A percentile compares a stretch with the other conserved stretches of the same genome.
Evolutionary conservation across 2,888 invertebrate genomes (phyloP).

Genomic region (Himalopsyche tibetana): DNA sequence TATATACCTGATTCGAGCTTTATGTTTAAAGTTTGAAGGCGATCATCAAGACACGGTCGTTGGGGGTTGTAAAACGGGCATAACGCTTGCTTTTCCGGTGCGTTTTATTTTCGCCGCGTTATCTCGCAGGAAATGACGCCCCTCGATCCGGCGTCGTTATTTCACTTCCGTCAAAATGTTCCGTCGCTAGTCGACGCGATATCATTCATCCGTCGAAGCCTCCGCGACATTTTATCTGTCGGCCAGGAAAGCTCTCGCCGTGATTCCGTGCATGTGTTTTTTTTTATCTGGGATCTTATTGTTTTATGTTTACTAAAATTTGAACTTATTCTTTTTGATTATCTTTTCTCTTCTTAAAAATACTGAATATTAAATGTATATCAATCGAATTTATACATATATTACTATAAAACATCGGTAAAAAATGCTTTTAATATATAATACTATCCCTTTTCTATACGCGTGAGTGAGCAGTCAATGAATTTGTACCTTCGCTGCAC

Average conservation of each 20-base stretch:
- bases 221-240: not conserved
- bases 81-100: slow-evolving; percentile 26
- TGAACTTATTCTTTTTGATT: too few relatives aligned
- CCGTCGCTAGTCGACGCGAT: not conserved
- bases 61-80: slow-evolving; percentile 29
- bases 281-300: not conserved
- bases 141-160: slow-evolving; percentile 34
- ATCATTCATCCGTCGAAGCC: slow-evolving; percentile 31
- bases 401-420: too few relatives aligned
- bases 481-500: too few relatives aligned
- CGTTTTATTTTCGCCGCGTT: slow-evolving; percentile 34
- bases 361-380: too few relatives aligned
- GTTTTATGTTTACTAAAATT: not conserved
- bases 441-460: too few relatives aligned
- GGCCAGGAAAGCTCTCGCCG: not conserved
- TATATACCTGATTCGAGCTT: slow-evolving; percentile 18
- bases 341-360: too few relatives aligned
- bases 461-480: too few relatives aligned
- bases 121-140: slow-evolving; percentile 13
- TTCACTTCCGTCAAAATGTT: slow-evolving; percentile 16
- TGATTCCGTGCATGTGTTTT: not conserved
- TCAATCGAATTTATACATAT: too few relatives aligned
- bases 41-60: slow-evolving; percentile 3
- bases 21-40: slow-evolving; percentile 10
- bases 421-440: too few relatives aligned